phyloP scores from a whole-genome alignment of 1,140 invertebrate genomes.

The Drosophila erecta region DNA sequence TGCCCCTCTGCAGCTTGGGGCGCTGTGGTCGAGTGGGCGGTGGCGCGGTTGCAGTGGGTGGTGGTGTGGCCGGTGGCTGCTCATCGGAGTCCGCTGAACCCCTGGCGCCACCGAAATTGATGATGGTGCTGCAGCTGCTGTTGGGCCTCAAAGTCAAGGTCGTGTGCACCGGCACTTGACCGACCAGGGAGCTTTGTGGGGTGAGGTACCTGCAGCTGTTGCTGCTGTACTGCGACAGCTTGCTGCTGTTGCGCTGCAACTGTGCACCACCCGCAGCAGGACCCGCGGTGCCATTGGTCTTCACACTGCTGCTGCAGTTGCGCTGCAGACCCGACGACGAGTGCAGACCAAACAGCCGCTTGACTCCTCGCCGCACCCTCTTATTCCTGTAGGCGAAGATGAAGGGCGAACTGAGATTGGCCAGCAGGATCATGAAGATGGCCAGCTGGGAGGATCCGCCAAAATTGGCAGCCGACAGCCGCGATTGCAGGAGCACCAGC shows the following conservation, averaged over 20 bases:
- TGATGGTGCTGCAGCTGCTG: conserved; percentile 80
- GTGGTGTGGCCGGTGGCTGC: conserved; percentile 43
- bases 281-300: conserved; percentile 42
- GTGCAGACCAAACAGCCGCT: conserved; percentile 87
- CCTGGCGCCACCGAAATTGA: conserved; percentile 64
- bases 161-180: conserved; percentile 64
- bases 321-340: conserved; percentile 71
- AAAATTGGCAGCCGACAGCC: conserved; percentile 63
- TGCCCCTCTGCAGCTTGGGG: conserved; percentile 69
- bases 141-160: conserved; percentile 64
- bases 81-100: conserved; percentile 65
- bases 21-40: conserved; percentile 25
- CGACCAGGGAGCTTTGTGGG: conserved; percentile 70
- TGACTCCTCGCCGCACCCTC: conserved; percentile 89
- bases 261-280: conserved; percentile 25
- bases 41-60: conserved; percentile 14
- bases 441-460: conserved; percentile 84
- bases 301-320: conserved; percentile 72
- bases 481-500: conserved; percentile 85
- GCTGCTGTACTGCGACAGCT: conserved; percentile 72
- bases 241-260: conserved; percentile 75
- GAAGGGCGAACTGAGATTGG: conserved; percentile 90
- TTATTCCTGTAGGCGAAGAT: conserved; percentile 92
- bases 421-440: conserved; percentile 88
- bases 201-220: conserved; percentile 75